Conservation (phyloP, 2,888 invertebrate genomes). For the Zaprionus bogoriensis region DNA sequence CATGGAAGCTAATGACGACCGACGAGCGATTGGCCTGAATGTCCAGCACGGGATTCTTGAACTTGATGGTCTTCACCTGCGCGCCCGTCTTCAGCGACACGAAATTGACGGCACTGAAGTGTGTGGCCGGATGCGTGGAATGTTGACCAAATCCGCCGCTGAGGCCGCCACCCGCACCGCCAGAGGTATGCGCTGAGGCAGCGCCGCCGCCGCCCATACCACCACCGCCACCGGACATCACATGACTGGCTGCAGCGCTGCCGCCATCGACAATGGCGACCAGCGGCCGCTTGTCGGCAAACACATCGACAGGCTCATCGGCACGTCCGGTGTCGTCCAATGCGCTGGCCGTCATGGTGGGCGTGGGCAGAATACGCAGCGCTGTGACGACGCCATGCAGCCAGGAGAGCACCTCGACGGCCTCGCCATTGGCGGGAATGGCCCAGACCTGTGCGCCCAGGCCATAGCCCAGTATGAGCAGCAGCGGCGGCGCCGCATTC, state of each 20-base stretch:
- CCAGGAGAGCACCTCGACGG: constrained; percentile 96
- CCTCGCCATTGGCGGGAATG: constrained; percentile 94
- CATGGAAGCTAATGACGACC: constrained; percentile 93
- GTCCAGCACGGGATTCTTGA: constrained; percentile 94
- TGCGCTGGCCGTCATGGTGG: constrained; percentile 82
- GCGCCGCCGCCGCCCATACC: constrained; percentile 85
- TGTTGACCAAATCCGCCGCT: too few species aligned
- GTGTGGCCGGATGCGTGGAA: too few species aligned
- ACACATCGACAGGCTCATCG: constrained; percentile 86
- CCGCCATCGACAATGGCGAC: constrained; percentile 95
- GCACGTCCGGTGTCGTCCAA: constrained; percentile 83
- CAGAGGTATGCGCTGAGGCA: constrained; percentile 13
- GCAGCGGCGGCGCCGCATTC: constrained; percentile 88
- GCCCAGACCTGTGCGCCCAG: constrained; percentile 95
- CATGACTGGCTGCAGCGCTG: constrained; percentile 86
- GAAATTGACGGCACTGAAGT: constrained; percentile 91
- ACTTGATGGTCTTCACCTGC: constrained; percentile 92
- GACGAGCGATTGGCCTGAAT: constrained; percentile 94
- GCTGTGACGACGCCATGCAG: constrained; percentile 93
- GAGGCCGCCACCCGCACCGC: too few species aligned
- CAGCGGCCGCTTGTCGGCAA: constrained; percentile 91
- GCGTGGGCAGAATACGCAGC: constrained; percentile 92
- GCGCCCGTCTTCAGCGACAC: constrained; percentile 87
- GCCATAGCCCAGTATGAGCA: constrained; percentile 94
- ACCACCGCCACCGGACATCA: constrained; percentile 87